A percentile compares a stretch with the other conserved stretches of the same genome.
These are phyloP conservation scores for Crotalus horridus DNA, from an alignment of 2,113 vertebrate species.

Conservation along the genomic window DNA sequence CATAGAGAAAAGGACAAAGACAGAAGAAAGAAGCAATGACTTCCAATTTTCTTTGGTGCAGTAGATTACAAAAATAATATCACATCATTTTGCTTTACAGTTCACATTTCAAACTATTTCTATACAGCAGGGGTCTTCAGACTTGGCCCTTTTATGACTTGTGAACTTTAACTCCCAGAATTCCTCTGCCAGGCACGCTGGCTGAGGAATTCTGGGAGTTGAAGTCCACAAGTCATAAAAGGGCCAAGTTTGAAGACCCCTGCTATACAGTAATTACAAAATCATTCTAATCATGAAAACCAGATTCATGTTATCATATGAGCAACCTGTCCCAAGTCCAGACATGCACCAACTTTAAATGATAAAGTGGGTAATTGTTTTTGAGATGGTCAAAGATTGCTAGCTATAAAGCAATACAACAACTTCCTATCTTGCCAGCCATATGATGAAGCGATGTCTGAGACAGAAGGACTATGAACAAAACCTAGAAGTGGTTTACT, in stretches of 20 bases:
- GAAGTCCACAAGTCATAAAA: too few relatives aligned
- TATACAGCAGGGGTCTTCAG: neutral
- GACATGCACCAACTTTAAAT: neutral
- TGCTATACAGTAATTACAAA: neutral
- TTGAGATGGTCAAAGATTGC: neutral
- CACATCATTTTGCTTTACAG: neutral
- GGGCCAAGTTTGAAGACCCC: too few relatives aligned
- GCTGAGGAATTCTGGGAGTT: too few relatives aligned
- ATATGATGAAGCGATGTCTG: neutral
- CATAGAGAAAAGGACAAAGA: neutral
- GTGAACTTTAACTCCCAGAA: too few relatives aligned
- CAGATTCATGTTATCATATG: neutral
- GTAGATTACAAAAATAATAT: neutral
- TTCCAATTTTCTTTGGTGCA: neutral
- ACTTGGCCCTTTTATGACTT: too few relatives aligned
- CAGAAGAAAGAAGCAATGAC: neutral
- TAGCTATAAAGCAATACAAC: neutral
- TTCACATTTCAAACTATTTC: neutral
- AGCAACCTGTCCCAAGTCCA: neutral
- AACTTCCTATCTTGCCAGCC: neutral
- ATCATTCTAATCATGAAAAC: neutral
- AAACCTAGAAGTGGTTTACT: neutral
- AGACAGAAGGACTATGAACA: neutral
- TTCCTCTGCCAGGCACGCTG: too few relatives aligned
- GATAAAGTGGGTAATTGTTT: neutral